Conservation (phyloP, 2,113 vertebrate species). For the Nymphicus hollandicus region DNA sequence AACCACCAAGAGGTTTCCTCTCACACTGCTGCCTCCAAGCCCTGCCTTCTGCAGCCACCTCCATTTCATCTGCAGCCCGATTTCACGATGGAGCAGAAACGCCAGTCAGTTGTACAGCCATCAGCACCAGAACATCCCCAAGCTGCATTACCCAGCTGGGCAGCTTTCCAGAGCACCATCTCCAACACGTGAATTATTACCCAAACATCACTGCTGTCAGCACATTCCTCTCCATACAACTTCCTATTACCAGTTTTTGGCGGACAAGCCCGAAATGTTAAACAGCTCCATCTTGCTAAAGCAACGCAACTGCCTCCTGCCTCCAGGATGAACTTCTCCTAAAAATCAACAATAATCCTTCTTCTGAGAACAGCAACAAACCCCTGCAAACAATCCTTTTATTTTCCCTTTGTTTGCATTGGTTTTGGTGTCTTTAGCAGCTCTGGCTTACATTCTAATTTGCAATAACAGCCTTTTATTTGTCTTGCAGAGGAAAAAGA, state of each 20-base stretch:
- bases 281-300: constrained; percentile 69
- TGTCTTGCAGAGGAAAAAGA: background rate
- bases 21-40: background rate
- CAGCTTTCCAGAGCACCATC: constrained; percentile 66
- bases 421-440: background rate
- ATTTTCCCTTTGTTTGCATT: background rate
- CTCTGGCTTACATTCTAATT: background rate
- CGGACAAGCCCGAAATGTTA: constrained; percentile 70
- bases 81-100: constrained; percentile 48
- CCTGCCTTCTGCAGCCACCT: background rate
- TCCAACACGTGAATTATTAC: constrained; percentile 67
- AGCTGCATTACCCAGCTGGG: constrained; percentile 62
- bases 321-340: constrained; percentile 57
- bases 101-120: constrained; percentile 27
- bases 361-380: background rate
- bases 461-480: constrained; percentile 2
- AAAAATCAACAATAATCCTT: constrained; percentile 32
- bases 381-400: background rate
- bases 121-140: constrained; percentile 46
- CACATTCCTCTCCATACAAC: constrained; percentile 68
- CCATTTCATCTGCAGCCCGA: background rate
- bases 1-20: background rate
- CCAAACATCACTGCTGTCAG: constrained; percentile 70
- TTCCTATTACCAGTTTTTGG: constrained; percentile 71
- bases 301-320: constrained; percentile 38